phyloP scores from a whole-genome alignment of 2,888 invertebrate genomes.

The Caenorhabditis macrosperma region DNA sequence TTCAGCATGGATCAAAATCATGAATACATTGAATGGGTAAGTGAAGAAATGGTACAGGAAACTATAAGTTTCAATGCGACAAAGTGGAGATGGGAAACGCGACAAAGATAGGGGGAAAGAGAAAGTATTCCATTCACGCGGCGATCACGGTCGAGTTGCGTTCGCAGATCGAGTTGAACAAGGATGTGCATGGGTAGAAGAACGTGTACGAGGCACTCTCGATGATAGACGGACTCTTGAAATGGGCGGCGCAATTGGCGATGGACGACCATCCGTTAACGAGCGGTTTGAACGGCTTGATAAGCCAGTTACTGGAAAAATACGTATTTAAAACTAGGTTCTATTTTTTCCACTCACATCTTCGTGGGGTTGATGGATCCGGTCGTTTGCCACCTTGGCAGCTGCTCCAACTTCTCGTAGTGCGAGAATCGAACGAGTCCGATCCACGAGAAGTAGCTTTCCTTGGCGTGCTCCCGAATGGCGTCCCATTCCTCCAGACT shows the following conservation, averaged over 20 bases:
- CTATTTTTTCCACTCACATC: constrained; percentile 10
- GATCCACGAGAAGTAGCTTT: constrained; percentile 45
- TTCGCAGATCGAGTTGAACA: constrained; percentile 55
- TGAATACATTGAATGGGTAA: too few relatives aligned
- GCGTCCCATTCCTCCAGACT: constrained; percentile 46
- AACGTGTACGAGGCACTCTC: constrained; percentile 42
- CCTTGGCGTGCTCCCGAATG: neutral
- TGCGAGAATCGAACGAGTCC: constrained; percentile 45
- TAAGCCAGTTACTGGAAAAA: constrained; percentile 56
- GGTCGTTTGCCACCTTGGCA: constrained; percentile 39
- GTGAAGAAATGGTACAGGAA: too few relatives aligned
- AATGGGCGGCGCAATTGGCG: constrained; percentile 58
- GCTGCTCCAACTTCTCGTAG: constrained; percentile 15
- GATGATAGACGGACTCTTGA: constrained; percentile 7
- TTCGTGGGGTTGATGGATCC: constrained; percentile 31
- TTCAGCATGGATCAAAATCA: too few relatives aligned
- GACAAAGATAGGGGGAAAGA: neutral
- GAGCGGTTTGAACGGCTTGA: constrained; percentile 35
- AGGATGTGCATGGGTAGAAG: constrained; percentile 57
- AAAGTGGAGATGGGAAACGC: too few relatives aligned
- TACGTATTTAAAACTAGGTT: neutral
- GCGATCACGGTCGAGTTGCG: constrained; percentile 47
- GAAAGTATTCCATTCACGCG: neutral
- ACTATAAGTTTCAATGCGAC: too few relatives aligned
- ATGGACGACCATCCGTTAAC: constrained; percentile 54